A percentile compares a stretch with the other conserved stretches of the same genome.
phyloP scores from a whole-genome alignment of 2,888 invertebrate species.

The Hypolimnas misippus region DNA sequence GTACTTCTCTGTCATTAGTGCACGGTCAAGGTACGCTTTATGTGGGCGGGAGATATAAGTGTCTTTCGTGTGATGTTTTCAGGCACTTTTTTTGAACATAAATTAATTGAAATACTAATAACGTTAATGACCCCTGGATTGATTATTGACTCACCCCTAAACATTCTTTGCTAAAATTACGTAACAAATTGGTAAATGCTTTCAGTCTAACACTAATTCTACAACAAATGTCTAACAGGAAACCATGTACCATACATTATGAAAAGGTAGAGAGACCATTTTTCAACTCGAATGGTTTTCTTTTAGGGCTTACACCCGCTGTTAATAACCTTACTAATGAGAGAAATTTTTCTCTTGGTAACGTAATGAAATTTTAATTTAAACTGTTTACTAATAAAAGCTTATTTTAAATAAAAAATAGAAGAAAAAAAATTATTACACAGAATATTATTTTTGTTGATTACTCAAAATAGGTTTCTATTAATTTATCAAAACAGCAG shows the following conservation, averaged over 20 bases:
- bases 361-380: neutral
- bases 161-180: no score
- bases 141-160: no score
- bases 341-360: neutral
- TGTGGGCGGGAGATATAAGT: constrained; percentile 46
- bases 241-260: constrained; percentile 26
- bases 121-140: no score
- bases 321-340: neutral
- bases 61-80: constrained; percentile 10
- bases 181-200: neutral
- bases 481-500: neutral
- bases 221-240: constrained; percentile 23
- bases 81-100: neutral
- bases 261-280: constrained; percentile 63
- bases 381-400: neutral
- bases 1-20: constrained; percentile 65
- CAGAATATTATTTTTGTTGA: no score
- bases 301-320: constrained; percentile 57
- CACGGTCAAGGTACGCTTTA: constrained; percentile 77
- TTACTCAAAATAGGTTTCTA: neutral
- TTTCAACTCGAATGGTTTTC: constrained; percentile 76
- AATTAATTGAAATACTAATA: neutral
- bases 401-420: no score
- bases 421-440: no score
- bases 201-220: constrained; percentile 18